A percentile compares a stretch with the other conserved stretches of the same genome.
Conservation (phyloP, 2,797 vertebrate species). For the Typhlichthys subterraneus region DNA sequence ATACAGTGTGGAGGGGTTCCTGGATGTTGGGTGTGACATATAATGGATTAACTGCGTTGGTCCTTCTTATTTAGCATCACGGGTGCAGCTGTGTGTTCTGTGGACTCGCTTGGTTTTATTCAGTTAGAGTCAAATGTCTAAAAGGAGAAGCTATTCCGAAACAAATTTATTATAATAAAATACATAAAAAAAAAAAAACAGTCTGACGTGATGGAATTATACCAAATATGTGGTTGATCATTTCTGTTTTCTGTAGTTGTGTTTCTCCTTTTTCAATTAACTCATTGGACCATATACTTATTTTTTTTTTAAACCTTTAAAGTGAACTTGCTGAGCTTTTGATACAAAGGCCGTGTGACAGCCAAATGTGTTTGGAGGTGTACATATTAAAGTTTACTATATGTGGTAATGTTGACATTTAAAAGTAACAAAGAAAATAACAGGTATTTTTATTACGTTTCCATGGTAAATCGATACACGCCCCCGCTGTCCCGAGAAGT, state of each 20-base stretch:
- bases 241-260: slow-evolving; percentile 1
- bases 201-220: neutral
- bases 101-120: slow-evolving; percentile 12
- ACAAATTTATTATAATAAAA: neutral
- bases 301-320: neutral
- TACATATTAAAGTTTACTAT: too few species aligned
- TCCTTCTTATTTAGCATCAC: slow-evolving; percentile 16
- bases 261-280: too few species aligned
- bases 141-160: neutral
- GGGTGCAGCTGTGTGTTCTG: slow-evolving; percentile 13
- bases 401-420: neutral
- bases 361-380: neutral
- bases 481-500: too few species aligned
- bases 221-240: neutral
- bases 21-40: neutral
- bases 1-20: slow-evolving; percentile 14
- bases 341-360: neutral
- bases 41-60: slow-evolving; percentile 2
- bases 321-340: neutral
- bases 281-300: too few species aligned
- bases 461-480: too few species aligned
- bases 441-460: too few species aligned
- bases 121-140: slow-evolving; percentile 8
- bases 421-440: too few species aligned
- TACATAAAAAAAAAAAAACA: too few species aligned